These are phyloP conservation scores for Dicyrtomina minuta DNA, from an alignment of 2,888 invertebrate species.

Conservation along the genomic window DNA sequence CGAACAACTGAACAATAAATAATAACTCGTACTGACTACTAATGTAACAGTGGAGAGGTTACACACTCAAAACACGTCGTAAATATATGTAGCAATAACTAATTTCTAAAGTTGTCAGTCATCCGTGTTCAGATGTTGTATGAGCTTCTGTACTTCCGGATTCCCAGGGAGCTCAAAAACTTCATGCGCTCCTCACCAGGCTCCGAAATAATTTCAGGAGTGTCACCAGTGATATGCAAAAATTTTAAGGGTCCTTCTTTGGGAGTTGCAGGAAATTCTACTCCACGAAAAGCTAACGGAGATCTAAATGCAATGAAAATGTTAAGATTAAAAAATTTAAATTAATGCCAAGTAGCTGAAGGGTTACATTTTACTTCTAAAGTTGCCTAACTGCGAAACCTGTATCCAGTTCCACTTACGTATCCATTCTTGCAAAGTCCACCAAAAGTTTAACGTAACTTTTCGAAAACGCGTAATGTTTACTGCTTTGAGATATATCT, in stretches of 20 bases:
- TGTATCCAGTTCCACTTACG: too few relatives aligned
- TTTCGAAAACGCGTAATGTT: not conserved
- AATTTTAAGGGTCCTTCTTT: not conserved
- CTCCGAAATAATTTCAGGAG: not conserved
- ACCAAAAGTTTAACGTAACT: not conserved
- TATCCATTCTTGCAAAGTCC: slow-evolving; percentile 3
- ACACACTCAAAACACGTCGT: too few relatives aligned
- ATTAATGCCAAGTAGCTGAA: not conserved
- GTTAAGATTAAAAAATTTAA: not conserved
- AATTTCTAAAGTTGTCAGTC: too few relatives aligned
- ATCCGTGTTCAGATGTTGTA: too few relatives aligned
- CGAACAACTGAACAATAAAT: too few relatives aligned
- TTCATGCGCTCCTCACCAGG: not conserved
- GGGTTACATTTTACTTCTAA: too few relatives aligned
- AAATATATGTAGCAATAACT: too few relatives aligned
- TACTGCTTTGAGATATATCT: too few relatives aligned
- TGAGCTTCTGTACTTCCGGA: too few relatives aligned
- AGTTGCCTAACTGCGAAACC: too few relatives aligned
- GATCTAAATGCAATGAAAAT: not conserved
- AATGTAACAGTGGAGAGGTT: too few relatives aligned
- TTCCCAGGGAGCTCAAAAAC: not conserved
- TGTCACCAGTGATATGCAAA: not conserved
- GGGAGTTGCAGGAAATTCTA: not conserved
- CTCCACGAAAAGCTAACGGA: not conserved
- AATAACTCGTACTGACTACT: too few relatives aligned